These are phyloP conservation scores for Cyclura pinguis DNA, from an alignment of 2,797 vertebrate genomes.

Conservation along the genomic window DNA sequence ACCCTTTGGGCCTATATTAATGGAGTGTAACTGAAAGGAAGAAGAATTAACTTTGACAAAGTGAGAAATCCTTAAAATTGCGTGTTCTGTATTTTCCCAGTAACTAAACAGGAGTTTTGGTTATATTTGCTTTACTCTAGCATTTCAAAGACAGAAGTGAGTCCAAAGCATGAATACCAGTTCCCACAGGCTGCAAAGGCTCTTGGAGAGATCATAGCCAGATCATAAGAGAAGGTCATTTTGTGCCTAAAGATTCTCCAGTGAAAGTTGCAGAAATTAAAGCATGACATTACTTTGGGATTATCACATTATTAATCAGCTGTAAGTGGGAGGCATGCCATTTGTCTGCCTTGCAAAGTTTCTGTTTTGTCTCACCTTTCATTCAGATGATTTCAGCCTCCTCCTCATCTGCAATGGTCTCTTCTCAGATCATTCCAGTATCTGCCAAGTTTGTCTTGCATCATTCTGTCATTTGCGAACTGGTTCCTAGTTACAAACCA, in stretches of 20 bases:
- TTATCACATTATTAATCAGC: conserved; percentile 2
- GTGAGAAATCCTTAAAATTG: conserved; percentile 43
- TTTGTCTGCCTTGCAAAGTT: conserved; percentile 30
- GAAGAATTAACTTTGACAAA: conserved; percentile 51
- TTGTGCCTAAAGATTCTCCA: background rate
- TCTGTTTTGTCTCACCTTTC: conserved; percentile 18
- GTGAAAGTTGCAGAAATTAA: conserved; percentile 18
- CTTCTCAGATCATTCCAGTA: background rate
- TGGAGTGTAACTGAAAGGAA: background rate
- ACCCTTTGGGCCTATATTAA: conserved; percentile 36
- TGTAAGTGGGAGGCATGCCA: background rate
- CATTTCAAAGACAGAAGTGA: background rate
- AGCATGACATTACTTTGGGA: background rate
- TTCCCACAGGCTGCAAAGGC: background rate
- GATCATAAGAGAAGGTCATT: background rate
- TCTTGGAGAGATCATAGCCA: background rate
- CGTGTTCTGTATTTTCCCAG: conserved; percentile 17
- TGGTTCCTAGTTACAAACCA: background rate
- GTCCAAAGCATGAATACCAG: background rate
- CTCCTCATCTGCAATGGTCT: background rate
- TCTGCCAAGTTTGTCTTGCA: background rate
- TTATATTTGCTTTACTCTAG: conserved; percentile 18
- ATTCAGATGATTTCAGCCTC: background rate
- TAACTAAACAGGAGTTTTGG: conserved; percentile 11
- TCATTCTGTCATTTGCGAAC: background rate